Evolutionary conservation across 30 jellyfish, hydroid and myxozoan genomes (phyloP).

Genomic region (Aurelia aurita complex sp. Pacific): DNA sequence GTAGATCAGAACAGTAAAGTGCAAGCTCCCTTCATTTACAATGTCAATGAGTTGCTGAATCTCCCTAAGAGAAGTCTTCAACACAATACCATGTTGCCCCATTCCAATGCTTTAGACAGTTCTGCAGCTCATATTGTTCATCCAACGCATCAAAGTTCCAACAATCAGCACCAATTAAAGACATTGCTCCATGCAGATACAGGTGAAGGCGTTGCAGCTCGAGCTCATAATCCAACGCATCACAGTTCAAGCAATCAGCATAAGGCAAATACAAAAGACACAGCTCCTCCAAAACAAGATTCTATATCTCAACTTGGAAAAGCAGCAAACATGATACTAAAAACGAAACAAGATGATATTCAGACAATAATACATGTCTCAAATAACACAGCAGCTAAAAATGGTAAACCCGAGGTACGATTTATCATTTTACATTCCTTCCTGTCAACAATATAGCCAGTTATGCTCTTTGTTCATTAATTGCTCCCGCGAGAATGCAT

Average conservation of each 20-base stretch:
- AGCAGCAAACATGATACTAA: slow-evolving; percentile 63
- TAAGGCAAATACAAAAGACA: not conserved
- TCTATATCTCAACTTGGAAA: slow-evolving; percentile 64
- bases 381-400: too few relatives aligned
- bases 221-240: not conserved
- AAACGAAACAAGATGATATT: not conserved
- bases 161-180: not conserved
- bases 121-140: not conserved
- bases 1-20: slow-evolving; percentile 46
- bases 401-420: too few relatives aligned
- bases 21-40: slow-evolving; percentile 43
- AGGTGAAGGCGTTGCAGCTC: not conserved
- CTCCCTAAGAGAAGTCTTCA: slow-evolving; percentile 13
- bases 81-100: not conserved
- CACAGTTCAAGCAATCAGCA: not conserved
- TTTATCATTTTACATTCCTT: too few relatives aligned
- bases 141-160: not conserved
- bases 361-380: too few relatives aligned
- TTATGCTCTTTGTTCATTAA: too few relatives aligned
- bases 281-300: slow-evolving; percentile 12
- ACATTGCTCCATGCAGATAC: not conserved
- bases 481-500: too few relatives aligned
- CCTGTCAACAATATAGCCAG: too few relatives aligned
- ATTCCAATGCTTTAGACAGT: not conserved
- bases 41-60: slow-evolving; percentile 49